phyloP scores from a whole-genome alignment of 2,113 vertebrate genomes.

The Nothobranchius furzeri region DNA sequence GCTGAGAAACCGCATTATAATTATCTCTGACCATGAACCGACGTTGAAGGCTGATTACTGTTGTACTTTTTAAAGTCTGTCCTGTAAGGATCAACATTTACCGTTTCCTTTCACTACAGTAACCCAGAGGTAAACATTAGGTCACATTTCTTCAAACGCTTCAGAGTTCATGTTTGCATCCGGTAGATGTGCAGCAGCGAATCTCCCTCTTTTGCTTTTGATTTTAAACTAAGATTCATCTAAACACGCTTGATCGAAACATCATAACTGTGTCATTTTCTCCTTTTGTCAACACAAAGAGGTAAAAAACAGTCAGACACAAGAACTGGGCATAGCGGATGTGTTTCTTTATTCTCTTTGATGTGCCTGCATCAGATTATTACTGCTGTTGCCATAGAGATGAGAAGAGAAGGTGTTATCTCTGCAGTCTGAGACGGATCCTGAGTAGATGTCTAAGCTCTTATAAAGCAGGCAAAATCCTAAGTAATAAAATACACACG shows the following conservation, averaged over 20 bases:
- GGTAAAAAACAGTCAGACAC: constrained; percentile 15
- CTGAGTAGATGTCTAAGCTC: not conserved
- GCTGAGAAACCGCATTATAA: not conserved
- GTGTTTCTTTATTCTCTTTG: constrained; percentile 57
- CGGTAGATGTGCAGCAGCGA: no score
- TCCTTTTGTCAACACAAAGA: constrained; percentile 19
- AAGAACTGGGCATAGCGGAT: constrained; percentile 21
- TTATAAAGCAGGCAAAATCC: constrained; percentile 13
- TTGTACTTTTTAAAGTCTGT: no score
- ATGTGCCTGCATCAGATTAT: constrained; percentile 55
- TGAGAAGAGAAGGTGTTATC: constrained; percentile 36
- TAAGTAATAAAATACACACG: constrained; percentile 26
- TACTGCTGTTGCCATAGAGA: constrained; percentile 67
- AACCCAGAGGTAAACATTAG: no score
- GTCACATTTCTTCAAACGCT: no score
- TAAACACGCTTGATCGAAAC: constrained; percentile 16
- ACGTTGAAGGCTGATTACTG: not conserved
- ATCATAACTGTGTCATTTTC: constrained; percentile 23
- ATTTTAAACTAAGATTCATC: constrained; percentile 13
- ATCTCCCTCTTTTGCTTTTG: not conserved
- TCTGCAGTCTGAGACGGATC: constrained; percentile 27
- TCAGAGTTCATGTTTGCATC: not conserved
- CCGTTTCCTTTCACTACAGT: no score
- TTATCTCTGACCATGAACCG: not conserved
- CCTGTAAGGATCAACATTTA: no score